Percentiles rank a stretch among this genome's conserved stretches.
These are phyloP conservation scores for Rhinoderma darwinii DNA, from an alignment of 2,113 vertebrate genomes.

Conservation along the genomic window DNA sequence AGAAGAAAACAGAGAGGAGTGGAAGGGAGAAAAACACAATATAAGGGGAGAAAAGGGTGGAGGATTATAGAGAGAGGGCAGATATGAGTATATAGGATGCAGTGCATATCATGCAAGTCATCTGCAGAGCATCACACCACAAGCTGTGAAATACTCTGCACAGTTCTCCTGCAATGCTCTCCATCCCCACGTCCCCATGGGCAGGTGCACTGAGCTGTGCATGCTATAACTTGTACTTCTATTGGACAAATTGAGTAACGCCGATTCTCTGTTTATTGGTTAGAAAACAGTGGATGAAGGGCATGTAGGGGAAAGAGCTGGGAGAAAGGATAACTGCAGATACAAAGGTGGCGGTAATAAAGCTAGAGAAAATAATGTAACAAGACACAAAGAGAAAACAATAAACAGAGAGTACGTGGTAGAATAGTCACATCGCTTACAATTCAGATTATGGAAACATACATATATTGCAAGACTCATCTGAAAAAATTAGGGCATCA, in stretches of 20 bases:
- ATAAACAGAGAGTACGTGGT: conserved; percentile 54
- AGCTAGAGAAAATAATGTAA: neutral
- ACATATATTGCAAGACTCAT: neutral
- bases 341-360: neutral
- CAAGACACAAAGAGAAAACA: conserved; percentile 6
- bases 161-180: conserved; percentile 26
- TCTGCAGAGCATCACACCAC: conserved; percentile 16
- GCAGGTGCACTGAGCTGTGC: conserved; percentile 49
- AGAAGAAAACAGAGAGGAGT: neutral
- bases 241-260: neutral
- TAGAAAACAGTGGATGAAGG: neutral
- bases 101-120: conserved; percentile 32
- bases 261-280: conserved; percentile 45
- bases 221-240: conserved; percentile 45
- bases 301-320: neutral
- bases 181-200: neutral
- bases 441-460: conserved; percentile 1
- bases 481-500: neutral
- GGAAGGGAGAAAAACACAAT: neutral
- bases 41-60: neutral
- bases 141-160: conserved; percentile 39
- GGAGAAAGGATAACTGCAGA: neutral
- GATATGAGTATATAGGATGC: conserved; percentile 8
- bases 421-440: neutral
- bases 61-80: neutral